Conservation (phyloP, 2,888 invertebrate species). For the Andrena dorsata region DNA sequence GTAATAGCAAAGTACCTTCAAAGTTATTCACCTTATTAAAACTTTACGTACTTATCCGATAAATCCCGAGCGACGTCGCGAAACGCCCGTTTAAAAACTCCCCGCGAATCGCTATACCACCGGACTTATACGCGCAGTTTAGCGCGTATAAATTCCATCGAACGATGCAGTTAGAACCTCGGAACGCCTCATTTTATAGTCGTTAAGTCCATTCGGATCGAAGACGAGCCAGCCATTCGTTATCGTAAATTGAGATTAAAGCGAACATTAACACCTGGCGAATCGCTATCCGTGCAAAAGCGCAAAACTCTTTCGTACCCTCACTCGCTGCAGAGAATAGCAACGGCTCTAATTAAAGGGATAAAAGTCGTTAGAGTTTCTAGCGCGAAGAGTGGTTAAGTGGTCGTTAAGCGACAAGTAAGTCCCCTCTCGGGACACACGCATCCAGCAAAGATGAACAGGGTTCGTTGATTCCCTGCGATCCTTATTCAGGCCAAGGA, state of each 20-base stretch:
- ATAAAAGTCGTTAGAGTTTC: neutral
- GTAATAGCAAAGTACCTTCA: neutral
- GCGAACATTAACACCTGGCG: conserved; percentile 3
- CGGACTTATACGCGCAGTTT: neutral
- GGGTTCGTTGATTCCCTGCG: conserved; percentile 6
- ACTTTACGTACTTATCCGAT: neutral
- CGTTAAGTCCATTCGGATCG: conserved; percentile 3
- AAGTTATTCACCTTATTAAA: conserved; percentile 6
- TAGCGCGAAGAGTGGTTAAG: neutral
- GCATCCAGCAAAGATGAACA: neutral
- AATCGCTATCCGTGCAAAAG: neutral
- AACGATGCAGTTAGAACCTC: conserved; percentile 14
- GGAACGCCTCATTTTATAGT: conserved; percentile 2
- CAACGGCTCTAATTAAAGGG: conserved; percentile 9
- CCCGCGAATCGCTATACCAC: neutral
- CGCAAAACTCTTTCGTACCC: neutral
- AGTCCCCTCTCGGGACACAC: conserved; percentile 3
- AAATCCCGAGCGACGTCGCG: neutral
- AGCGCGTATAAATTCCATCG: conserved; percentile 5
- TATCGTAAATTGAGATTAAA: conserved; percentile 35
- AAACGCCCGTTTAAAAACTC: neutral
- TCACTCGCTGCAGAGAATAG: neutral
- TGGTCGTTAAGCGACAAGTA: neutral
- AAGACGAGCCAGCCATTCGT: neutral
- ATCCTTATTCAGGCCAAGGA: conserved; percentile 25